Base-by-base conservation (phyloP, 2,113 vertebrate species). In the Lasiurus borealis region DNA sequence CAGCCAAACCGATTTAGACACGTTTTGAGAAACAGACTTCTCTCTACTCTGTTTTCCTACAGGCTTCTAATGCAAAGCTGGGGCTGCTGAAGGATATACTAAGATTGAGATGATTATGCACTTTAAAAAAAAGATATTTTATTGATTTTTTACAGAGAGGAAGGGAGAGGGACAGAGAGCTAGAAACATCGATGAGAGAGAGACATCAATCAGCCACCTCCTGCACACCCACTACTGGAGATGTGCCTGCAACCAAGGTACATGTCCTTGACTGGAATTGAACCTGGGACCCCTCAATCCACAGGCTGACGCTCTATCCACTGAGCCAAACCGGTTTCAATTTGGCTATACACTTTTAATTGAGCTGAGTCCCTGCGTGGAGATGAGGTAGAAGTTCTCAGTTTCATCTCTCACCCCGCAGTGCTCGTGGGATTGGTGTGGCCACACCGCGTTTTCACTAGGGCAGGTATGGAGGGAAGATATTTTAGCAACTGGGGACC, bases 401-500 rank as follows among this genome's bases (percentile, higher is more conserved):
- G 10, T 68, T 75, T 44, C 3, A 92, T n/a, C 87, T 92, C 84
- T 71, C 46, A 40, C 8, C 34, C 13, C 25, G 18, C 4, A 40
- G 0, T 27, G 46, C 46, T 7, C 15, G 15, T 4, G 2, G 31
- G 16, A 18, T 57, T 19, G 40, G 3, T 40, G 3, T 36, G 21
- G 16, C 36, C 7, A 5, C 16, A 14, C 36, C 29, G 48, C 0
- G 2, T 44, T 23, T 44, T 83, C 15, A 19, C 18, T 12, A 52
- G 7, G 40, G 12, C 15, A 1, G 69, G 4, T 48, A 3, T 31
- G 6, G 13, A 50, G 76, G 21, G 46, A 36, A 75, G 64, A 69
- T 12, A 8, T 1, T 2, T 15, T 16, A 78, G 5, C 7, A 62
- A 34, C n/a, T 50, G 3, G 6, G 72, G 36, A 66, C 2, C 9